Conservation (phyloP, 2,797 vertebrate genomes). For the Diceros bicornis region DNA sequence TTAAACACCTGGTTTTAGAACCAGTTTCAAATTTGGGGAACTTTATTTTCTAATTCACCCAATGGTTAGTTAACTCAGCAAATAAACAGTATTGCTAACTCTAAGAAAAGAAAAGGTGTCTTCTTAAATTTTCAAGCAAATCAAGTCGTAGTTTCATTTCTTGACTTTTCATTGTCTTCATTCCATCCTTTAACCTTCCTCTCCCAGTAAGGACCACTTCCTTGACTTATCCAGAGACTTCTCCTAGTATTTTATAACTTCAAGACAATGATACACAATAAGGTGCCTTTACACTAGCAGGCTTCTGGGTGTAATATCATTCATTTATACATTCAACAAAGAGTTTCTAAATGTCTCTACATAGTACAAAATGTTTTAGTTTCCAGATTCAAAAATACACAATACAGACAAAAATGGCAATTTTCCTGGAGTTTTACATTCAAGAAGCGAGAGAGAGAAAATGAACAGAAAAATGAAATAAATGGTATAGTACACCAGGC, state of each 20-base stretch:
- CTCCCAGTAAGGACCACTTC: neutral
- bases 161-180: neutral
- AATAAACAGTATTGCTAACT: neutral
- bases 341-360: neutral
- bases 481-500: rapidly evolving
- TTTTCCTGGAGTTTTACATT: neutral
- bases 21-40: neutral
- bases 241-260: neutral
- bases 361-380: neutral
- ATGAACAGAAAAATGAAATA: neutral
- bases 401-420: neutral
- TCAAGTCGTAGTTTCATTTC: neutral
- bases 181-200: neutral
- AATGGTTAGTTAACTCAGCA: neutral
- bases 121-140: conserved; percentile 3
- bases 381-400: neutral
- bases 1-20: neutral
- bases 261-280: neutral
- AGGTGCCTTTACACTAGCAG: neutral
- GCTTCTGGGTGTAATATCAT: neutral
- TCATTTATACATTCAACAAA: neutral
- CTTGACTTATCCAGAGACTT: neutral
- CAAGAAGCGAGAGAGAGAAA: neutral
- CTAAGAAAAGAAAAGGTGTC: neutral
- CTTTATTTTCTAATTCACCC: neutral